Conservation (phyloP, 2,113 vertebrate species). For the Rousettus leschenaultii region DNA sequence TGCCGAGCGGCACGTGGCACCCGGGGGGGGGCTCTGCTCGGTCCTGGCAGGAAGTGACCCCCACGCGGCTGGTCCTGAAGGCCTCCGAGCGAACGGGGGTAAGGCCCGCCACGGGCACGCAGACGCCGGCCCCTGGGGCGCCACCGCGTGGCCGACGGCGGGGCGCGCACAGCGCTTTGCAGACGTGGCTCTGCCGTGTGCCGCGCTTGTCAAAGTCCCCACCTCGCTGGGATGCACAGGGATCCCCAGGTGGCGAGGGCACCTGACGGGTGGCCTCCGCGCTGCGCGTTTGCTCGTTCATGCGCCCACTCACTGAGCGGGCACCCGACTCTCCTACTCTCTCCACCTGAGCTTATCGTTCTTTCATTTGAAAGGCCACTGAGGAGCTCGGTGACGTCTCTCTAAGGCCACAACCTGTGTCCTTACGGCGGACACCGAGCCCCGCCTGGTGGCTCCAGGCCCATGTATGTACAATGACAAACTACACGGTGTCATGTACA, state of each 20-base stretch:
- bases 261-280: background rate
- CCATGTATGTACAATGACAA: accelerated
- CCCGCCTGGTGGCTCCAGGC: background rate
- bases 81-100: accelerated
- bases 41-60: background rate
- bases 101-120: accelerated
- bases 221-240: accelerated
- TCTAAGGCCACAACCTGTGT: accelerated
- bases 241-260: accelerated
- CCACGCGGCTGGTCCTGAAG: accelerated
- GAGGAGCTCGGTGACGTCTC: background rate
- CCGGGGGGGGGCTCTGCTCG: background rate
- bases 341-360: background rate
- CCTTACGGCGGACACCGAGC: background rate
- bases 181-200: accelerated
- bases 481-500: accelerated
- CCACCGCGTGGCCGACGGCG: accelerated
- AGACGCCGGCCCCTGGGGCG: accelerated
- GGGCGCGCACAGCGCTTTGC: accelerated
- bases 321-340: accelerated
- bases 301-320: accelerated
- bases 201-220: accelerated
- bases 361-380: background rate
- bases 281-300: accelerated
- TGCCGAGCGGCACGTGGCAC: background rate